phyloP scores from a whole-genome alignment of 2,113 vertebrate species.

The Trichechus manatus region DNA sequence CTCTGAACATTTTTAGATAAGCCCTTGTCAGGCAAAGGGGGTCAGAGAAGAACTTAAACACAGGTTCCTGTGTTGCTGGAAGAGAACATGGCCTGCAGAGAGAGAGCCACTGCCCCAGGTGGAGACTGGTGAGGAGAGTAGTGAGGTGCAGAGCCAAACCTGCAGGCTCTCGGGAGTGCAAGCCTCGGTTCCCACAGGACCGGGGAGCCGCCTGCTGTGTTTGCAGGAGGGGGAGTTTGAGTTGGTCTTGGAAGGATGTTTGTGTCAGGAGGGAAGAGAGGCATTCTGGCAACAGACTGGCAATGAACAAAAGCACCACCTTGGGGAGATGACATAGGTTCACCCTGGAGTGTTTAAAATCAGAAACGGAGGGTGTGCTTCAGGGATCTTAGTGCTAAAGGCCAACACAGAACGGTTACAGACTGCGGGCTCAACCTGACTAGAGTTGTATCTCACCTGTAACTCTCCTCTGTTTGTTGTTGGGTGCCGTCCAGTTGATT shows the following conservation, averaged over 20 bases:
- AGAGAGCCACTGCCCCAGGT: rapidly evolving
- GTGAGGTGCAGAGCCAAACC: rapidly evolving
- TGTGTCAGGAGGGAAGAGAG: not conserved
- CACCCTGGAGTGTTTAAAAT: not conserved
- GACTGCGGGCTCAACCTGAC: rapidly evolving
- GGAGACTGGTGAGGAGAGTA: rapidly evolving
- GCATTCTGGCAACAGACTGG: not conserved
- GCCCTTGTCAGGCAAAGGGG: not conserved
- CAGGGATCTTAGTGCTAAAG: not conserved
- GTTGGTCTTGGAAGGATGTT: not conserved
- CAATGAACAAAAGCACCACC: not conserved
- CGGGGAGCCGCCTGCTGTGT: rapidly evolving
- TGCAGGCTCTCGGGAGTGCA: too few relatives aligned
- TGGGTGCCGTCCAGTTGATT: too few relatives aligned
- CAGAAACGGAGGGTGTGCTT: not conserved
- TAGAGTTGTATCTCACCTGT: rapidly evolving
- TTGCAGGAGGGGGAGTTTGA: not conserved
- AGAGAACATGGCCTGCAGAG: rapidly evolving
- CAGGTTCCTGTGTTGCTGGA: rapidly evolving
- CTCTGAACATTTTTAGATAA: not conserved
- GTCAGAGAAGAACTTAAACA: rapidly evolving
- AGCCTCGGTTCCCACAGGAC: not conserved
- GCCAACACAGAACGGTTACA: not conserved
- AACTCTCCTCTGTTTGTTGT: not conserved
- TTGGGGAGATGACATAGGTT: rapidly evolving